These are phyloP conservation scores for Rhabdomys pumilio DNA, from an alignment of 2,797 vertebrate genomes.

Conservation along the genomic window DNA sequence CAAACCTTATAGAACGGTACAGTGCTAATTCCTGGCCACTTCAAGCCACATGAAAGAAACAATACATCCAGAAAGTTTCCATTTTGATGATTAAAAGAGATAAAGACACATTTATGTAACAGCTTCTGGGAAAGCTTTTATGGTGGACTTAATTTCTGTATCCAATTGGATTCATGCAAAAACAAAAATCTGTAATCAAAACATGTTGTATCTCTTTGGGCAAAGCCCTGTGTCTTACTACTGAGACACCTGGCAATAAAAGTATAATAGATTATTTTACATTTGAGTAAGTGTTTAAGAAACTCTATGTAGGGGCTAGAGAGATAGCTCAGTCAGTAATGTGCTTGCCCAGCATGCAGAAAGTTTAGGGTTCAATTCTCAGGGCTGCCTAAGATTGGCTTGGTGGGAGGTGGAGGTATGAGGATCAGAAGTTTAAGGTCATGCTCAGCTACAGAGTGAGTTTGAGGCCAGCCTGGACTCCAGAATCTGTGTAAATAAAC, in stretches of 20 bases:
- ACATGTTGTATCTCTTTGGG: conserved; percentile 55
- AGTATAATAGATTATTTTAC: conserved; percentile 55
- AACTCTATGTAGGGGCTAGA: not conserved
- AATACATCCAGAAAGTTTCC: conserved; percentile 57
- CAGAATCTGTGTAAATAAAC: not conserved
- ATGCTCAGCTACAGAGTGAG: not conserved
- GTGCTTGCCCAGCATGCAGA: not conserved
- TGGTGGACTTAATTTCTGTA: conserved; percentile 11
- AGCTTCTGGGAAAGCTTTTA: conserved; percentile 47
- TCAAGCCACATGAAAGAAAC: conserved; percentile 35
- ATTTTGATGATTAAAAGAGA: conserved; percentile 41
- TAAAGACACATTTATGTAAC: conserved; percentile 28
- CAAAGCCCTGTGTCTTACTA: conserved; percentile 18
- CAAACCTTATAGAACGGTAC: conserved; percentile 18
- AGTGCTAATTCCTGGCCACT: conserved; percentile 53
- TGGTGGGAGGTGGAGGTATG: not conserved
- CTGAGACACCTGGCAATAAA: conserved; percentile 52
- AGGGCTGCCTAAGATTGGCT: not conserved
- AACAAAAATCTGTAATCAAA: conserved; percentile 61
- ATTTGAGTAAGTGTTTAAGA: conserved; percentile 61
- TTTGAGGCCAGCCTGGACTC: not conserved
- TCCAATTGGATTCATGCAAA: not conserved
- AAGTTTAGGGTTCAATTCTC: not conserved
- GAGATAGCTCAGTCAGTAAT: not conserved
- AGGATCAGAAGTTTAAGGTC: not conserved